phyloP scores from a whole-genome alignment of 37 sponge, comb jelly and placozoan species.

The Axinella damicornis region DNA sequence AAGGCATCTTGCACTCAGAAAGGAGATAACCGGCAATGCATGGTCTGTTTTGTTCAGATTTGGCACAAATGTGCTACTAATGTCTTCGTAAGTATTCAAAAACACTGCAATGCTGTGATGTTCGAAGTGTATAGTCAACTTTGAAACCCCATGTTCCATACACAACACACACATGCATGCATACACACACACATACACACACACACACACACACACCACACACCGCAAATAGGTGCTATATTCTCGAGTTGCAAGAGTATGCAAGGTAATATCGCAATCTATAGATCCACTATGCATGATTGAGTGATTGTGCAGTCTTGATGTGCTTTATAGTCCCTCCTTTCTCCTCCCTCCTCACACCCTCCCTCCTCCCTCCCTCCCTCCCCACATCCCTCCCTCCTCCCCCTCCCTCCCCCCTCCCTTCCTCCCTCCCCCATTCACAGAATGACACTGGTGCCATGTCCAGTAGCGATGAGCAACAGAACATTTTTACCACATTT shows the following conservation, averaged over 20 bases:
- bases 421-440: neutral
- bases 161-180: no score
- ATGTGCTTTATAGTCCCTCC: neutral
- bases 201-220: neutral
- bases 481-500: conserved; percentile 39
- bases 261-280: conserved; percentile 43
- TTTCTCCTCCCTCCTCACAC: neutral
- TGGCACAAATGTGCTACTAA: no score
- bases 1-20: no score
- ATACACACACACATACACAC: neutral
- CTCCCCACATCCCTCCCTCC: neutral
- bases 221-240: conserved; percentile 34
- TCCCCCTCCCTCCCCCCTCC: neutral
- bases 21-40: no score
- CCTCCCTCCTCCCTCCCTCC: neutral
- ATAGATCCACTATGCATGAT: neutral
- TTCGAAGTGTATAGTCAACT: no score
- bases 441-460: conserved; percentile 52
- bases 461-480: neutral
- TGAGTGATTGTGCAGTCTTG: neutral
- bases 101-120: no score
- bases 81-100: no score
- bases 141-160: no score
- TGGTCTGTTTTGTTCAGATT: no score
- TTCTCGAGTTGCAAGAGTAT: conserved; percentile 51